A percentile compares a stretch with the other conserved stretches of the same genome.
These are phyloP conservation scores for Hoplodrina blanda DNA, from an alignment of 2,888 invertebrate genomes.

Conservation along the genomic window DNA sequence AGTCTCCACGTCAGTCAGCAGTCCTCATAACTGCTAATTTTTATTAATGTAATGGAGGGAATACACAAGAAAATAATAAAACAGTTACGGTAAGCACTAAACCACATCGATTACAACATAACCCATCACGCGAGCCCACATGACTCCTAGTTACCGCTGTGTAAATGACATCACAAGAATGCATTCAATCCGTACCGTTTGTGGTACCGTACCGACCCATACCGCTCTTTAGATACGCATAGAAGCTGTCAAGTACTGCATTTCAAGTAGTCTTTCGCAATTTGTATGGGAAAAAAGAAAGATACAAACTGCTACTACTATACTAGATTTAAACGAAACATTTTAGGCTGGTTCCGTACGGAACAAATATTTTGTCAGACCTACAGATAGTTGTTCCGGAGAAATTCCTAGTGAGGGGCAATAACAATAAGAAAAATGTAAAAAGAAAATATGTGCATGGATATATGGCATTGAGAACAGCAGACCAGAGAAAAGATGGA, in stretches of 20 bases:
- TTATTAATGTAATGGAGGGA: not conserved
- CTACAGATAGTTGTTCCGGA: no score
- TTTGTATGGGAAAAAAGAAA: not conserved
- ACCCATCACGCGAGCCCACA: slow-evolving; percentile 5
- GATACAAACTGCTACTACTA: no score
- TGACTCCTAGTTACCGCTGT: slow-evolving; percentile 26
- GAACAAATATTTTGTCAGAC: no score
- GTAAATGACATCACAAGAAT: slow-evolving; percentile 35
- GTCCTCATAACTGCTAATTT: not conserved
- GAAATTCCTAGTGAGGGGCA: no score
- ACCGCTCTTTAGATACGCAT: slow-evolving; percentile 36
- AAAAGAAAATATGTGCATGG: no score
- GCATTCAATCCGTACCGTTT: slow-evolving; percentile 47
- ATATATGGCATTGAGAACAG: no score
- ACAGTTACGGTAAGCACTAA: slow-evolving; percentile 3
- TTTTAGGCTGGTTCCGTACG: no score
- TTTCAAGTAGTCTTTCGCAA: not conserved
- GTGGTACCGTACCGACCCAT: slow-evolving; percentile 46
- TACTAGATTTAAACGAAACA: no score
- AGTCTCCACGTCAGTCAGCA: no score
- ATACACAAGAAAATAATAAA: not conserved
- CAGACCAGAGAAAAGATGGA: no score
- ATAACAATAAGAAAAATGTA: no score
- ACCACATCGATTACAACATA: slow-evolving; percentile 7
- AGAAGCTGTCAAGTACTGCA: slow-evolving; percentile 15